These are phyloP conservation scores for Phenganax subtilis DNA, from an alignment of 92 coral and sea anemone species.

Conservation along the genomic window DNA sequence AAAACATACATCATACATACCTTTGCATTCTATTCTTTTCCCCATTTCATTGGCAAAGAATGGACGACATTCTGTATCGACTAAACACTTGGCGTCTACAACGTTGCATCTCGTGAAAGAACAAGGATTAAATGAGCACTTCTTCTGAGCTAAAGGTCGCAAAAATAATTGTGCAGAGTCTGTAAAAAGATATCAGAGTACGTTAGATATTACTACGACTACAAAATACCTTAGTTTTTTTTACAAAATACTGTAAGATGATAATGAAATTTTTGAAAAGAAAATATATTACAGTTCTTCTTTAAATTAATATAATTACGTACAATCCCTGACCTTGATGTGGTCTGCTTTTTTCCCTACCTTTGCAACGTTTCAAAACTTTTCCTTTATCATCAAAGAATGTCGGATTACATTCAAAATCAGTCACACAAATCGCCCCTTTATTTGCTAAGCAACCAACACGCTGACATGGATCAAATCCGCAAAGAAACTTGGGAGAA, in stretches of 20 bases:
- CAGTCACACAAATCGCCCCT: conserved; percentile 55
- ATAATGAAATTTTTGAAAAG: not conserved
- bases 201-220: not conserved
- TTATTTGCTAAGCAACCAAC: conserved; percentile 55
- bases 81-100: conserved; percentile 35
- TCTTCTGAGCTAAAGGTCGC: conserved; percentile 37
- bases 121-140: conserved; percentile 44
- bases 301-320: not conserved
- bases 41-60: conserved; percentile 32
- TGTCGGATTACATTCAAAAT: conserved; percentile 61
- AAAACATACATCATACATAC: conserved; percentile 17
- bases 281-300: not conserved
- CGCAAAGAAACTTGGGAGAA: conserved; percentile 51
- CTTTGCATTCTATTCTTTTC: conserved; percentile 40
- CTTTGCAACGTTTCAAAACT: conserved; percentile 49
- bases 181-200: not conserved
- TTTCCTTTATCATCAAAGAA: conserved; percentile 58
- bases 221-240: no score
- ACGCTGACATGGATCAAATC: conserved; percentile 62
- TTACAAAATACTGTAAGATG: no score
- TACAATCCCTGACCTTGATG: not conserved
- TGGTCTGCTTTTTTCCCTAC: conserved; percentile 20
- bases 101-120: conserved; percentile 41
- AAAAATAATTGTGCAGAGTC: conserved; percentile 16
- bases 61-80: conserved; percentile 49